Evolutionary conservation across 2,797 vertebrate species (phyloP).

Genomic region (Orestias chungarensis): DNA sequence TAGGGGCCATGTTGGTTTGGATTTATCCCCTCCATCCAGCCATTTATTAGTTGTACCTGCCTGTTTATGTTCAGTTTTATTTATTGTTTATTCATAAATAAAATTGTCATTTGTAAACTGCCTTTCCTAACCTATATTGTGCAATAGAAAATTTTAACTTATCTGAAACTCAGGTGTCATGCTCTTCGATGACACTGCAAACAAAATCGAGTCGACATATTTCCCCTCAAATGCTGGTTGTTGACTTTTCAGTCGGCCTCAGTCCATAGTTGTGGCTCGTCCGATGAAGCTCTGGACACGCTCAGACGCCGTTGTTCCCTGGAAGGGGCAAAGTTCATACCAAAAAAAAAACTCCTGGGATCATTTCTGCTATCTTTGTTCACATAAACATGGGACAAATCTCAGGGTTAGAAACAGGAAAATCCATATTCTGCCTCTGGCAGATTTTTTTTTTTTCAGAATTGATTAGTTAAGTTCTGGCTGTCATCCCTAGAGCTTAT

Average conservation of each 20-base stretch:
- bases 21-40: too few relatives aligned
- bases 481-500: neutral
- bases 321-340: neutral
- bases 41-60: too few relatives aligned
- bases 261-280: neutral
- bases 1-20: too few relatives aligned
- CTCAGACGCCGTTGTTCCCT: neutral
- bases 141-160: too few relatives aligned
- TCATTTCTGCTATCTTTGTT: neutral
- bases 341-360: neutral
- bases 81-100: too few relatives aligned
- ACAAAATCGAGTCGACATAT: neutral
- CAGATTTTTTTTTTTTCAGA: neutral
- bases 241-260: neutral
- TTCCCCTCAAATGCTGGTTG: neutral
- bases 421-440: conserved; percentile 9
- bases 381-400: neutral
- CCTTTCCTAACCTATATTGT: too few relatives aligned
- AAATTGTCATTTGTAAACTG: too few relatives aligned
- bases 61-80: too few relatives aligned
- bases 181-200: neutral
- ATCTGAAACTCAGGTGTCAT: neutral
- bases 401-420: neutral
- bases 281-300: neutral
- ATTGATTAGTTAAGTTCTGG: neutral